phyloP scores from a whole-genome alignment of 1,140 invertebrate genomes.

The Pogonomyrmex barbatus region DNA sequence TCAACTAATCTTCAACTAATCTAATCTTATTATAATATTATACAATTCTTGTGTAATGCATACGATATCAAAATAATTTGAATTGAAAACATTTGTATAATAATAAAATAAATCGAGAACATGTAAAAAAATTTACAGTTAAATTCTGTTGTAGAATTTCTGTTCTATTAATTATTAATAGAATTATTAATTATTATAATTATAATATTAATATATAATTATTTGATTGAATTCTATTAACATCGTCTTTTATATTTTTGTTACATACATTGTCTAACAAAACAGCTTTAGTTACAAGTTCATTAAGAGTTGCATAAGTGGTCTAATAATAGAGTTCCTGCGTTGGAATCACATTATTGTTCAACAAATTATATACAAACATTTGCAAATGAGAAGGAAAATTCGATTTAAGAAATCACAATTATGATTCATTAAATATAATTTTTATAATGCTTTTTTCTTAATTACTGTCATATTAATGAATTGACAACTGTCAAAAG shows the following conservation, averaged over 20 bases:
- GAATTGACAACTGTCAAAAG: neutral
- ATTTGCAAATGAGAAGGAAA: neutral
- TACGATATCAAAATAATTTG: too few species aligned
- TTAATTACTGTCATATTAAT: neutral
- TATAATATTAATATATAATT: too few species aligned
- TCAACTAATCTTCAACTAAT: too few species aligned
- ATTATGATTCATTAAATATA: neutral
- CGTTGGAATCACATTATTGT: too few species aligned
- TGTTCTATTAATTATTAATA: neutral
- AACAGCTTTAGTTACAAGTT: neutral
- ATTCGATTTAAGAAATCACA: neutral
- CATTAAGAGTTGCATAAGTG: neutral
- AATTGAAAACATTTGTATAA: too few species aligned
- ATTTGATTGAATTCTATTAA: neutral
- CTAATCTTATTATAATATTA: too few species aligned
- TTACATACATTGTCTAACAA: neutral
- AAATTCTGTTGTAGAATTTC: neutral
- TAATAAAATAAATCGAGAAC: neutral
- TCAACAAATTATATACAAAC: neutral
- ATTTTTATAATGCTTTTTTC: neutral
- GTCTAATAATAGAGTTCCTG: neutral
- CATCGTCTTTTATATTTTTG: neutral
- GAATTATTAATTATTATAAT: too few species aligned
- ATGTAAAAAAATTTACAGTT: neutral
- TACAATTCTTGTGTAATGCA: too few species aligned